Conservation (phyloP, 2,113 vertebrate genomes). For the Stigmatopora nigra region DNA sequence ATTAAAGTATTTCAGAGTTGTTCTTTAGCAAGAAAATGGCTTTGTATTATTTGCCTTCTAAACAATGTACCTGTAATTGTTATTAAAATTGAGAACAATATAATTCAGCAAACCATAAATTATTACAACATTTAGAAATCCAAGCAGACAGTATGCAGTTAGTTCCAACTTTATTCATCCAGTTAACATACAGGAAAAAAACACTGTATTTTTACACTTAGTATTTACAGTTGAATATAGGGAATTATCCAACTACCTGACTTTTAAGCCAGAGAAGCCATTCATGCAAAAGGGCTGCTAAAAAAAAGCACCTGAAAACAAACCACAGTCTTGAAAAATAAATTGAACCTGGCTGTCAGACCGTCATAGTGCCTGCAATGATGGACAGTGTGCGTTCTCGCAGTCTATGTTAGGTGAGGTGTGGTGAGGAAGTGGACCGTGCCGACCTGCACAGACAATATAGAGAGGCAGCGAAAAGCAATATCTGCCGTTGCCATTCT, state of each 20-base stretch:
- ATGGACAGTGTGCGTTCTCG: constrained; percentile 62
- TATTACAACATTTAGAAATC: background rate
- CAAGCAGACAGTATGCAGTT: no score
- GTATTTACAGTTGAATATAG: background rate
- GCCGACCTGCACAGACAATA: constrained; percentile 52
- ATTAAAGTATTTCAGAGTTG: background rate
- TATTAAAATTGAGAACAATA: background rate
- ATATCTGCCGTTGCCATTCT: constrained; percentile 58
- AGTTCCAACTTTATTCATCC: no score
- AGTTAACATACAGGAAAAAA: no score
- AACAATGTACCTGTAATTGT: background rate
- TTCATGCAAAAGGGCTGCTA: constrained; percentile 20
- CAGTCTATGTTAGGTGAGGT: constrained; percentile 63
- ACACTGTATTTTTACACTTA: background rate
- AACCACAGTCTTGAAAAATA: constrained; percentile 62
- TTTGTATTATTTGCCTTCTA: background rate
- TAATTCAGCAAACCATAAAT: background rate
- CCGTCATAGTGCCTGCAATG: constrained; percentile 59
- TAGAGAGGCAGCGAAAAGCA: constrained; percentile 58
- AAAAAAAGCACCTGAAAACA: constrained; percentile 54
- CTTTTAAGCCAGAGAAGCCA: constrained; percentile 27
- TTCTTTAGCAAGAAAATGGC: background rate
- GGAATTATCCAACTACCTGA: constrained; percentile 24
- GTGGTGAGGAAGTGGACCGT: constrained; percentile 60
- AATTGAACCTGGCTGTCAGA: constrained; percentile 61